Base-by-base conservation (phyloP, 2,797 vertebrate species). In the Crocidura indochinensis region DNA sequence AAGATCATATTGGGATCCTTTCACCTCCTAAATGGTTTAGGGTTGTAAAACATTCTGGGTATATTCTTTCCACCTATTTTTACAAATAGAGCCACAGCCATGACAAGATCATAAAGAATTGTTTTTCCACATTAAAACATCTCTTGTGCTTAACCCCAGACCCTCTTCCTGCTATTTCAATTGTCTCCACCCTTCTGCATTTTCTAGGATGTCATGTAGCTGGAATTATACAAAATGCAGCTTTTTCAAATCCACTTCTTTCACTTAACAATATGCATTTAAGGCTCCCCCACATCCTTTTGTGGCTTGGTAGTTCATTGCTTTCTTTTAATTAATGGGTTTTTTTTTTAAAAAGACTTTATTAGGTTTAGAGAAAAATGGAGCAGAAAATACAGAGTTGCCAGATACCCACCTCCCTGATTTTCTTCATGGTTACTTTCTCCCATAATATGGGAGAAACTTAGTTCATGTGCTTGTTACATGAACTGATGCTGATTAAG, bases 221-320 rank as follows among this genome's bases (percentile, higher is more conserved):
- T 56, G 29, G 49, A 78, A 65, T 64, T 17, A 29, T 4, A 17
- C 10, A 31, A 8, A n/a, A 68, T 4, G 26, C 12, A 53, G n/a
- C 12, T 5, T 69, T 91, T 64, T 64, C 77, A 56, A 24, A 51
- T 14, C 75, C 51, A 46, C 68, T 46, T 84, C 69, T 84, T 79
- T 56, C 49, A 2, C 49, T 69, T 47, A 47, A 44, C 51, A 47
- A 10, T 64, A 29, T 19, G 56, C 10, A 2, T 65, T 73, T 44
- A 38, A 8, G 29, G 10, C 49, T 89, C 27, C 49, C 56, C 62
- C 12, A 2, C 14, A 31, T 71, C 49, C n/a, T 73, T 79, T 71
- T 77, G 85, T 78, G 53, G 11, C 31, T 79, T 46, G 14, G 26
- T 53, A 81, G 8, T 44, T 87, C 26, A 20, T 27, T 1, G 6